phyloP scores from a whole-genome alignment of 1,140 invertebrate species.

The Pseudomyrmex gracilis region DNA sequence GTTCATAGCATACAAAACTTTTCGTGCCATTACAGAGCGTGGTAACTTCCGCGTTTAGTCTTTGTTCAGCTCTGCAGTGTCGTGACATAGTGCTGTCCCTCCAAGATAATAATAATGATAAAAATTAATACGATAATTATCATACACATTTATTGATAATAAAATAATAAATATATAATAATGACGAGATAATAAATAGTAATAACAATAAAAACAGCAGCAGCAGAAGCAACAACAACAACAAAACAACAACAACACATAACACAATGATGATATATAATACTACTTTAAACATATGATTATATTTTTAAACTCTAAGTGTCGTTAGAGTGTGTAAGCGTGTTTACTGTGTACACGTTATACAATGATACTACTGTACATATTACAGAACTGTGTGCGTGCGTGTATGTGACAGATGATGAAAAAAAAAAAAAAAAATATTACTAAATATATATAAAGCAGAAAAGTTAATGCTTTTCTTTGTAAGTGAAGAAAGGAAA shows the following conservation, averaged over 20 bases:
- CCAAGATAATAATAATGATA: constrained; percentile 83
- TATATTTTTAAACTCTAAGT: constrained; percentile 87
- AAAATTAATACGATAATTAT: constrained; percentile 73
- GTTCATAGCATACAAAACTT: constrained; percentile 51
- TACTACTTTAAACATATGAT: constrained; percentile 84
- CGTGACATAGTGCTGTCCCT: constrained; percentile 85
- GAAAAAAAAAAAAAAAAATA: constrained; percentile 41
- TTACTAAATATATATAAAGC: constrained; percentile 42
- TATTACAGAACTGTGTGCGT: constrained; percentile 77
- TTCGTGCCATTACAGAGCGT: constrained; percentile 85
- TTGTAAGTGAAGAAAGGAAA: constrained; percentile 55
- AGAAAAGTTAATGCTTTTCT: constrained; percentile 59
- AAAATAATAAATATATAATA: constrained; percentile 67
- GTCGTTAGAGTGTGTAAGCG: constrained; percentile 81
- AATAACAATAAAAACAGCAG: constrained; percentile 72
- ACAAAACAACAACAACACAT: constrained; percentile 54
- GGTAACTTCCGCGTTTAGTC: constrained; percentile 84
- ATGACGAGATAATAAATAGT: constrained; percentile 65
- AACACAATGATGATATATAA: constrained; percentile 77
- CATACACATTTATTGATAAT: constrained; percentile 71
- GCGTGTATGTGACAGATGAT: constrained; percentile 11
- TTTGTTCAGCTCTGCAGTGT: constrained; percentile 83
- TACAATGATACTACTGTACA: constrained; percentile 80
- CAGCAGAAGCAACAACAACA: constrained; percentile 54
- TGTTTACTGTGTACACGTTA: constrained; percentile 74